A percentile compares a stretch with the other conserved stretches of the same genome.
Conservation (phyloP, 2,888 invertebrate species). For the Fabriciana adippe region DNA sequence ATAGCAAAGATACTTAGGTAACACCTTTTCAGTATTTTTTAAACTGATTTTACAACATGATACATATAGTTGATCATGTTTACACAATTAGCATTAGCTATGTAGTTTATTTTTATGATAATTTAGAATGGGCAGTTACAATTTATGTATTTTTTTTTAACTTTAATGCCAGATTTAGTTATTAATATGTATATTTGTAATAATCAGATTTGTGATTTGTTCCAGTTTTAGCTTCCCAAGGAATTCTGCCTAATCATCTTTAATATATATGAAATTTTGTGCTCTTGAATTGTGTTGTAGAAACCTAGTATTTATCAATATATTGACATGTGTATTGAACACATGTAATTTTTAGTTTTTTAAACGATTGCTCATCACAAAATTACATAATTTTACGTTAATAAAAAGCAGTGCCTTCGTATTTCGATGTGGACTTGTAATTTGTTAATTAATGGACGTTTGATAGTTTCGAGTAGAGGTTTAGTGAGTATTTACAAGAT, state of each 20-base stretch:
- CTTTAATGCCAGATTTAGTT: slow-evolving; percentile 26
- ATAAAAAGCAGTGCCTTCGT: slow-evolving; percentile 73
- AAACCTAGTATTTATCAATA: slow-evolving; percentile 23
- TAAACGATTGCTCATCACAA: slow-evolving; percentile 50
- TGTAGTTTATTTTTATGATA: slow-evolving; percentile 62
- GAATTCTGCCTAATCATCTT: slow-evolving; percentile 39
- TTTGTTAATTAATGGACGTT: slow-evolving; percentile 45
- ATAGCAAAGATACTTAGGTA: slow-evolving; percentile 66
- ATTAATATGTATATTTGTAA: slow-evolving; percentile 30
- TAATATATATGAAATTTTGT: slow-evolving; percentile 40
- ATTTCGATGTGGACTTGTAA: slow-evolving; percentile 55
- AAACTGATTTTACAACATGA: slow-evolving; percentile 65
- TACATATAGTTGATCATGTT: slow-evolving; percentile 72
- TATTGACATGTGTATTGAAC: slow-evolving; percentile 3
- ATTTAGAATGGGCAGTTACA: slow-evolving; percentile 40
- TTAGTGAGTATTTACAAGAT: slow-evolving; percentile 23
- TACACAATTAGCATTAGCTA: slow-evolving; percentile 74
- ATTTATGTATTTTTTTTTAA: slow-evolving; percentile 19
- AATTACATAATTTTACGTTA: slow-evolving; percentile 47
- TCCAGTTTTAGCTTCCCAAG: slow-evolving; percentile 4
- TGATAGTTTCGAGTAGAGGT: slow-evolving; percentile 26
- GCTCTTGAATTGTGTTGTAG: slow-evolving; percentile 41
- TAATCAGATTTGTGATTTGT: not conserved
- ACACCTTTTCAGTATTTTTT: slow-evolving; percentile 78
- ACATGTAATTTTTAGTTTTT: slow-evolving; percentile 36